phyloP scores from a whole-genome alignment of 2,888 invertebrate species.

The Eupsilia transversa region DNA sequence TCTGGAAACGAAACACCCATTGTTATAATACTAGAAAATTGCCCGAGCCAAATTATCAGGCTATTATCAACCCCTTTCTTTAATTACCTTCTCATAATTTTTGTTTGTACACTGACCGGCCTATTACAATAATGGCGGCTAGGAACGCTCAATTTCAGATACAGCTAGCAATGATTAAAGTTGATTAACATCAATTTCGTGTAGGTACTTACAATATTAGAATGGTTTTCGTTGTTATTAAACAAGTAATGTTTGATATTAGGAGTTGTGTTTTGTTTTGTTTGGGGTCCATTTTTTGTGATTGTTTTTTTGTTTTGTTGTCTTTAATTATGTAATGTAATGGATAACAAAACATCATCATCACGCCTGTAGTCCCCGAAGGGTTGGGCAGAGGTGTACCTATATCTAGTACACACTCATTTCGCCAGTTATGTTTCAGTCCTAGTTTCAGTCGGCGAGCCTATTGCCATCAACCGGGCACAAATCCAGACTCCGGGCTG shows the following conservation, averaged over 20 bases:
- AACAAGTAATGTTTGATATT: conserved; percentile 73
- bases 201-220: conserved; percentile 81
- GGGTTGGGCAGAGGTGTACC: too few relatives aligned
- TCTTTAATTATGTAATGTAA: conserved; percentile 9
- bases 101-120: conserved; percentile 85
- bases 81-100: conserved; percentile 88
- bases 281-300: conserved; percentile 55
- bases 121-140: conserved; percentile 86
- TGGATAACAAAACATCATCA: too few relatives aligned
- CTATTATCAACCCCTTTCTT: conserved; percentile 90
- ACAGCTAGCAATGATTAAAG: conserved; percentile 80
- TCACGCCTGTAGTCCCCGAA: too few relatives aligned
- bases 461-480: too few relatives aligned
- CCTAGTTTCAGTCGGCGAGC: too few relatives aligned
- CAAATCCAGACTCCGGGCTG: too few relatives aligned
- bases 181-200: conserved; percentile 86
- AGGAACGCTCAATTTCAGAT: conserved; percentile 81
- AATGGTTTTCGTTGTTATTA: conserved; percentile 81
- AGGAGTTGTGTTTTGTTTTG: conserved; percentile 66
- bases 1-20: conserved; percentile 81
- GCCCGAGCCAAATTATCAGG: conserved; percentile 85
- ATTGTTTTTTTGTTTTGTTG: conserved; percentile 62
- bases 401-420: too few relatives aligned
- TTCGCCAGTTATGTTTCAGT: too few relatives aligned
- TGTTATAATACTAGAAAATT: conserved; percentile 87